Evolutionary conservation across 2,888 invertebrate genomes (phyloP).

Genomic region (Sclerodermus sp.): DNA sequence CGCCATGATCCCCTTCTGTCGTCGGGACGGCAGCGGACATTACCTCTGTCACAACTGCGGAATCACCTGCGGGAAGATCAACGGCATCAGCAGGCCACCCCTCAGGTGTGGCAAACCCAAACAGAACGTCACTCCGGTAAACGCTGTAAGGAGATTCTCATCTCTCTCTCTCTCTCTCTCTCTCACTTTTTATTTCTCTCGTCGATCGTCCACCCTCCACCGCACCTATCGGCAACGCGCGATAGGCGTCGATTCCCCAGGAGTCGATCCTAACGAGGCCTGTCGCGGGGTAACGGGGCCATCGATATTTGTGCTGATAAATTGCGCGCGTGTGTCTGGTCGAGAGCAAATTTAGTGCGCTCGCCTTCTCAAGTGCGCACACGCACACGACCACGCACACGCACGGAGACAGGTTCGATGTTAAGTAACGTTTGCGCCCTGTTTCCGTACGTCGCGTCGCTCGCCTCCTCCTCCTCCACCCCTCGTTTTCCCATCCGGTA

Average conservation of each 20-base stretch:
- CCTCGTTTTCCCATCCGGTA: not conserved
- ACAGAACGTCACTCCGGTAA: slow-evolving; percentile 47
- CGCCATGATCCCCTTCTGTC: slow-evolving; percentile 78
- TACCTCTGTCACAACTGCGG: slow-evolving; percentile 86
- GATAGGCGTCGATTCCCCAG: too few species aligned
- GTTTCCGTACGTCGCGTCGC: not conserved
- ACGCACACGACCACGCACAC: too few species aligned
- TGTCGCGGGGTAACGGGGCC: slow-evolving; percentile 40
- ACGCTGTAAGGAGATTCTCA: slow-evolving; percentile 16
- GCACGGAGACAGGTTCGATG: slow-evolving; percentile 48
- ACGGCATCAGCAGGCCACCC: slow-evolving; percentile 65
- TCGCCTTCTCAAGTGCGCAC: too few species aligned
- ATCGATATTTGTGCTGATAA: slow-evolving; percentile 49
- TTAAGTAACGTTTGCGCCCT: slow-evolving; percentile 48
- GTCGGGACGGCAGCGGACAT: slow-evolving; percentile 83
- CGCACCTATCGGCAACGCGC: too few species aligned
- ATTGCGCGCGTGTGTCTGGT: slow-evolving; percentile 18
- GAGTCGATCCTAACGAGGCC: too few species aligned
- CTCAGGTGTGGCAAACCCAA: slow-evolving; percentile 49
- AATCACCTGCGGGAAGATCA: slow-evolving; percentile 58
- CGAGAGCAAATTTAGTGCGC: too few species aligned
- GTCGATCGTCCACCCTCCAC: too few species aligned
- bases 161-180: slow-evolving; percentile 3
- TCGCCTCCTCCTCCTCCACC: not conserved
- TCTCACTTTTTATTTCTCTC: too few species aligned